Conservation (phyloP, 64 coral and sea anemone species). For the Astreopora myriophthalma region DNA sequence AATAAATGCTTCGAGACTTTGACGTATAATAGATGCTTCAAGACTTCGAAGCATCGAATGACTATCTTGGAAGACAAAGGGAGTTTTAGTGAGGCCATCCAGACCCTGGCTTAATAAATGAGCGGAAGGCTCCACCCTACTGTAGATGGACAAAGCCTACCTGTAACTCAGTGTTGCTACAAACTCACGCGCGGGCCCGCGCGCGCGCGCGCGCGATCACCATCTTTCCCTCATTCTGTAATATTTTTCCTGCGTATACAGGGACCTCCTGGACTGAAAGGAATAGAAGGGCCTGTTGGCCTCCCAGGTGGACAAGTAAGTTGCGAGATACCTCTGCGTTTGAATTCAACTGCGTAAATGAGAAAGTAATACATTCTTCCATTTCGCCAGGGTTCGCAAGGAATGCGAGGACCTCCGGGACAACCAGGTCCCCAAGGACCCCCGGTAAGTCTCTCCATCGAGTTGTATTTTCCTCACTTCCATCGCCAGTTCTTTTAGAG, state of each 20-base stretch:
- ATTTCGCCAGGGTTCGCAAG: constrained; percentile 42
- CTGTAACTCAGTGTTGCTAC: too few relatives aligned
- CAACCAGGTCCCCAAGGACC: constrained; percentile 68
- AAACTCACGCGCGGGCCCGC: too few relatives aligned
- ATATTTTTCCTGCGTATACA: background rate
- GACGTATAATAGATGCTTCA: too few relatives aligned
- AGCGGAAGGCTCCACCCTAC: too few relatives aligned
- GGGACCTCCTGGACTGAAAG: constrained; percentile 58
- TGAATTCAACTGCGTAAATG: background rate
- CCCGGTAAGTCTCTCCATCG: background rate
- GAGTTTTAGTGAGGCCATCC: too few relatives aligned
- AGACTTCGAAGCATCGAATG: too few relatives aligned
- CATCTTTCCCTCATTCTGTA: background rate
- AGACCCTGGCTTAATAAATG: too few relatives aligned
- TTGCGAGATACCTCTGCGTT: background rate
- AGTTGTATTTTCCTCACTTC: background rate
- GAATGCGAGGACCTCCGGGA: constrained; percentile 60
- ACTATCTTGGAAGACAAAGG: too few relatives aligned
- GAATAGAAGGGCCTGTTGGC: constrained; percentile 61
- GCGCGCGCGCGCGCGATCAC: too few relatives aligned
- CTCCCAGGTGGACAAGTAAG: constrained; percentile 37
- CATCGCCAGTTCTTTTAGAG: background rate
- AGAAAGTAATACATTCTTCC: background rate
- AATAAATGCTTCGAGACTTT: too few relatives aligned
- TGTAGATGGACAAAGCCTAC: too few relatives aligned